phyloP scores from a whole-genome alignment of 35 echinoderm and acorn worm genomes.

The Nesometra sesokonis region DNA sequence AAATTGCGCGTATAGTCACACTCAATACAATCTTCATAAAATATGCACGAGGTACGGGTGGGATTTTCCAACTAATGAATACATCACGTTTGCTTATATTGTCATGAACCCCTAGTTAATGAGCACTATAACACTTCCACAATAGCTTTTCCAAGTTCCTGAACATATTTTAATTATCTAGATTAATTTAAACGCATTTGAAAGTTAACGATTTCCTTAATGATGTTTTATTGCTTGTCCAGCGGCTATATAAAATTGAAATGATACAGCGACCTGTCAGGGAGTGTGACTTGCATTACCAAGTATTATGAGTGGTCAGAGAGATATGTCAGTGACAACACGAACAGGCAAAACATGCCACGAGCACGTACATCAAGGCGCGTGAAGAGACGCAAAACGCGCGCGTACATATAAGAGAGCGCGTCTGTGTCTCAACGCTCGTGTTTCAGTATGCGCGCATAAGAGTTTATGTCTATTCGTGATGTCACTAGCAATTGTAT shows the following conservation, averaged over 20 bases:
- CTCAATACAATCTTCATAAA: not conserved
- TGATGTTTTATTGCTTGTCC: not conserved
- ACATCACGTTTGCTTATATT: not conserved
- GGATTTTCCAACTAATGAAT: not conserved
- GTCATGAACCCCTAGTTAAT: not conserved
- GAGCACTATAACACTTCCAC: too few species aligned
- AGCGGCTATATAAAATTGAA: not conserved
- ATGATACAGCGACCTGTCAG: not conserved
- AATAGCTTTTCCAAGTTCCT: not conserved
- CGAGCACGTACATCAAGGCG: too few species aligned
- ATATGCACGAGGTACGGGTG: not conserved
- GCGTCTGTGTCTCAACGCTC: too few species aligned
- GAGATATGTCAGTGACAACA: too few species aligned
- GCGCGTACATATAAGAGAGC: too few species aligned
- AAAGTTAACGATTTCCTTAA: not conserved
- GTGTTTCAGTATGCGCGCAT: too few species aligned
- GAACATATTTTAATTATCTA: not conserved
- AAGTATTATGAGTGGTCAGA: too few species aligned
- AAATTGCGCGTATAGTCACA: not conserved
- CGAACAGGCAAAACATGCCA: too few species aligned
- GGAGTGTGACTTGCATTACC: not conserved
- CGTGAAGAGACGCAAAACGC: too few species aligned
- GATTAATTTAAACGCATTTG: not conserved
- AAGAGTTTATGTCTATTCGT: too few species aligned
- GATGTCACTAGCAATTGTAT: too few species aligned